A percentile compares a stretch with the other conserved stretches of the same genome.
Conservation (phyloP, 1,140 invertebrate genomes). For the Apolygus lucorum region DNA sequence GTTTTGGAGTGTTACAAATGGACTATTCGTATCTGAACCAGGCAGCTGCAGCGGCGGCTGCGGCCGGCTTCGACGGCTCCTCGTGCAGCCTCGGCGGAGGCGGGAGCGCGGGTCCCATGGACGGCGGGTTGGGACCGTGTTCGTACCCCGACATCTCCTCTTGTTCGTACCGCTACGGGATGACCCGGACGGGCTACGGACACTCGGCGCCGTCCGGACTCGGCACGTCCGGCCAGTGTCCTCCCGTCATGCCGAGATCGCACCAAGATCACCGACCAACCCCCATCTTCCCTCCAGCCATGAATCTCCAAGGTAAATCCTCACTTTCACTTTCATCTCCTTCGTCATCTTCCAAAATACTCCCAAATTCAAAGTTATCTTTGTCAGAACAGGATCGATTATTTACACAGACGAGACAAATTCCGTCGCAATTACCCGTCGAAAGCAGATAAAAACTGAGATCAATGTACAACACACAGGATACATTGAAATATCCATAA, state of each 20-base stretch:
- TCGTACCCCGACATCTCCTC: constrained; percentile 75
- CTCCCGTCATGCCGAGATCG: constrained; percentile 20
- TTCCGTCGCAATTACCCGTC: no score
- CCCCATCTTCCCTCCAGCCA: constrained; percentile 52
- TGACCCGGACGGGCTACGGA: constrained; percentile 42
- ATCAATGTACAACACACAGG: no score
- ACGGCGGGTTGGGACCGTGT: constrained; percentile 54
- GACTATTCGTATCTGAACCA: constrained; percentile 66
- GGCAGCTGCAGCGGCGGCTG: constrained; percentile 48
- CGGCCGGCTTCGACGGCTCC: constrained; percentile 52
- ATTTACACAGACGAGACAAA: no score
- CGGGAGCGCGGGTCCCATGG: constrained; percentile 44
- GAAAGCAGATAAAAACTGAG: no score
- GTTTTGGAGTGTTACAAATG: constrained; percentile 43
- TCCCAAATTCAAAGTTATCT: no score
- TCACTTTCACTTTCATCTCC: constrained; percentile 30
- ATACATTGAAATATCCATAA: no score
- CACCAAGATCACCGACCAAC: constrained; percentile 44
- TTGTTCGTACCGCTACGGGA: constrained; percentile 64
- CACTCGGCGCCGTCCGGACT: constrained; percentile 38
- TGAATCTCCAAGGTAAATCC: constrained; percentile 58
- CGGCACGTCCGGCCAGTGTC: constrained; percentile 35
- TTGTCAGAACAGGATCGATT: no score
- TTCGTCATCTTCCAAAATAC: not conserved
- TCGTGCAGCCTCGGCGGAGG: constrained; percentile 50